Base-by-base conservation (phyloP, 2,888 invertebrate genomes). In the Pinctada fucata region DNA sequence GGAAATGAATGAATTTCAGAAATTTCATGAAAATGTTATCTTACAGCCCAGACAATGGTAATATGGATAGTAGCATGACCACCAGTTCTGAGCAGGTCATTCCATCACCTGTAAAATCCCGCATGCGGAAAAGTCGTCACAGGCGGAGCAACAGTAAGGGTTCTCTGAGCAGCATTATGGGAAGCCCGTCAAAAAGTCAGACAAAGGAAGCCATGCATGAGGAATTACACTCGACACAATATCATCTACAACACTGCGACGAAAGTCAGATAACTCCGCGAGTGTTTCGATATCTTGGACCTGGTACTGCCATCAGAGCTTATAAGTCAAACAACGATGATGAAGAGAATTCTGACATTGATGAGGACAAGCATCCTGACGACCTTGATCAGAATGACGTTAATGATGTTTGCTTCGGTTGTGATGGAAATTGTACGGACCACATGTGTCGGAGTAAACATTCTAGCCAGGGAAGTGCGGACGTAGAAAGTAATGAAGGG, bases 371-470 rank as follows among this genome's bases (percentile, higher is more conserved):
- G 63, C 63, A 68, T 8, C 69, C 64, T 16, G 77, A 66, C 72
- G 69, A 68, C 50, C 79, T 81, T 68, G 81, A 84, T 72, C 83
- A 86, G 68, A 85, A 82, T 66, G 91, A 91, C 80, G 83, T 91
- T 73, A 91, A 91, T 78, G 91, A 92, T 76, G 89, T 92, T 68
- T 91, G 92, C 83, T 91, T 91, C 79, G 91, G 91, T 58, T 91
- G 91, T 83, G 90, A 91, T 75, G 91, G 91, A 4, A 87, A 86
- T 16, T 91, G 91, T 82, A 88, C 89, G 67, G 91, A 92, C 79
- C 84, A 85, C 65, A 88, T 87, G 3, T 91, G 91, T 82, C 86
- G 86, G 66, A 90, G 90, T 80, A 85, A 85, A 65, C 72, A 79
- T 4, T 82, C 82, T 3, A 82, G 82, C 78, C 63, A 82, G 52